These are phyloP conservation scores for Pardosa pseudoannulata DNA, from an alignment of 2,888 invertebrate genomes.

Conservation along the genomic window DNA sequence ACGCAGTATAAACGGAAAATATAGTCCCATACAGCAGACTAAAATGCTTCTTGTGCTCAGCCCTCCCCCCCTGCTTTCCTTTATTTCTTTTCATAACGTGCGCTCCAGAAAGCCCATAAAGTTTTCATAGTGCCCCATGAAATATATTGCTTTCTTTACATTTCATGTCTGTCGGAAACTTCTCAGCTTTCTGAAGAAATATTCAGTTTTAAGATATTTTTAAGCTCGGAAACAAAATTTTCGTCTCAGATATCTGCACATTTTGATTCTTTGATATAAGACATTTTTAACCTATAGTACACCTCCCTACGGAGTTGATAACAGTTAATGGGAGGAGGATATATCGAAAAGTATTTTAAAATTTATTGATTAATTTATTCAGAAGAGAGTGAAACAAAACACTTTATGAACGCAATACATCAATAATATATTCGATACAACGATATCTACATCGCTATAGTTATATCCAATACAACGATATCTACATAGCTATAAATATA, in stretches of 20 bases:
- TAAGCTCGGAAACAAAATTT: neutral
- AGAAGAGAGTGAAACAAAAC: too few species aligned
- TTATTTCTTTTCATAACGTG: slow-evolving; percentile 2
- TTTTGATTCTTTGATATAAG: neutral
- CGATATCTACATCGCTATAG: too few species aligned
- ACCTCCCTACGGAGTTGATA: too few species aligned
- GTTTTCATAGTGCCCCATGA: slow-evolving; percentile 11
- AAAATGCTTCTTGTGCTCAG: neutral
- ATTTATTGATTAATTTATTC: too few species aligned
- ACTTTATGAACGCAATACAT: too few species aligned
- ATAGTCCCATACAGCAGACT: neutral
- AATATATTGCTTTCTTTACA: slow-evolving; percentile 10
- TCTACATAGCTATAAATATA: too few species aligned
- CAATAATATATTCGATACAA: too few species aligned
- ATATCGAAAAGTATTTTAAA: too few species aligned
- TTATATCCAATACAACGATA: too few species aligned
- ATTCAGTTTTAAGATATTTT: slow-evolving; percentile 8
- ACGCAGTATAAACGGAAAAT: neutral
- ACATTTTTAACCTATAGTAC: neutral
- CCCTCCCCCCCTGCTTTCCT: neutral
- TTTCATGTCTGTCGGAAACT: slow-evolving; percentile 5
- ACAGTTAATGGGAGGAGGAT: too few species aligned
- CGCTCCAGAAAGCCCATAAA: neutral
- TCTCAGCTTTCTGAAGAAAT: neutral
- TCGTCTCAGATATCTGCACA: neutral